Percentiles rank a stretch among this genome's conserved stretches.
Conservation (phyloP, 2,113 vertebrate genomes). For the Jaculus jaculus region DNA sequence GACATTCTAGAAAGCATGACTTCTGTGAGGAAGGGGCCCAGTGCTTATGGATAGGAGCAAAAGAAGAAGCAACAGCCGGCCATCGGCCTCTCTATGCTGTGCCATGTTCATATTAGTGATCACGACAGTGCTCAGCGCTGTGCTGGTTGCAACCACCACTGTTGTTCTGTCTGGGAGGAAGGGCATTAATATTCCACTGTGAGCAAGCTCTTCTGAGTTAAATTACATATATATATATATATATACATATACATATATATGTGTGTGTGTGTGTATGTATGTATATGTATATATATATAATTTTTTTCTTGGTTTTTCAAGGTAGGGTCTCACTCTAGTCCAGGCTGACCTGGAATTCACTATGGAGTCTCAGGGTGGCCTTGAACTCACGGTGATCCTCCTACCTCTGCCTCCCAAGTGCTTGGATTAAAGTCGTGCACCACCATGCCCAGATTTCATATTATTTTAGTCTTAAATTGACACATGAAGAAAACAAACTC, state of each 20-base stretch:
- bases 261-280: too few relatives aligned
- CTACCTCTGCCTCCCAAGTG: too few relatives aligned
- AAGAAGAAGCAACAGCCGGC: background rate
- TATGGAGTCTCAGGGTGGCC: too few relatives aligned
- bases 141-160: background rate
- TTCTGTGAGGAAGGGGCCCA: background rate
- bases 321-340: too few relatives aligned
- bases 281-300: too few relatives aligned
- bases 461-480: background rate
- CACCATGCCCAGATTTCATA: background rate
- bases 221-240: too few relatives aligned
- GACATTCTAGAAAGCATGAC: background rate
- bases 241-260: too few relatives aligned
- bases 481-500: background rate
- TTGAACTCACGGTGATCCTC: too few relatives aligned
- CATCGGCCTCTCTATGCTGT: accelerated
- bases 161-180: background rate
- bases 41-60: background rate
- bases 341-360: too few relatives aligned
- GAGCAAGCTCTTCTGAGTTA: background rate
- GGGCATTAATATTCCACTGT: background rate
- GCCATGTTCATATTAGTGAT: background rate
- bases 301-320: too few relatives aligned
- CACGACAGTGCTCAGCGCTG: accelerated
- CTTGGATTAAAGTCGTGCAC: too few relatives aligned